Base-by-base conservation (phyloP, 2,113 vertebrate genomes). In the Pongo pygmaeus region DNA sequence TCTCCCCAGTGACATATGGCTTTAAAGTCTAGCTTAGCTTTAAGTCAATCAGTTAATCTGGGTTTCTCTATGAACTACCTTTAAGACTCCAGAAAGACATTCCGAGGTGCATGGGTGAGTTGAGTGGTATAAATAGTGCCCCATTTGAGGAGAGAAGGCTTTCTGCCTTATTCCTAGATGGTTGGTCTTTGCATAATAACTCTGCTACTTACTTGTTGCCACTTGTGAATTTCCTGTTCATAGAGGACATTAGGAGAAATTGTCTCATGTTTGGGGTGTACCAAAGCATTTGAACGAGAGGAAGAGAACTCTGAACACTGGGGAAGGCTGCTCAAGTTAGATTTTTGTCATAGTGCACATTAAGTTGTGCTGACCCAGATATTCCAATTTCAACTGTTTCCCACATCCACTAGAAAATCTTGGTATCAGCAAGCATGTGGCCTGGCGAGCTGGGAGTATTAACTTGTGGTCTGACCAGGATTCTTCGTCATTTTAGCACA, bases 341-440 rank as follows among this genome's bases (percentile, higher is more conserved):
- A 96, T 80, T 94, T 98, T 94, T 96, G 89, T 97, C 89, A 79
- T 80, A 70, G 75, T 57, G 59, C 79, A 94, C 75, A 97, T 89
- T 89, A 96, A 95, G 52, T 94, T 88, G 67, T 94, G 97, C 95
- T 97, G 97, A 97, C 94, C 83, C 80, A 96, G 74, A 95, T 93
- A 94, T 93, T 96, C 89, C 64, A 84, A 91, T 87, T 86, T 94
- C 88, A 91, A 83, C 93, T 90, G 52, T 91, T 97, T 97, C 89
- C 96, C 94, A 96, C 93, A 96, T 55, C 40, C 89, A 40, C n/a
- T 64, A 85, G 70, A 96, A 98, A 97, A 93, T 23, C 92, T 93
- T 97, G 88, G 50, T 78, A 94, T 97, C 97, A 98, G 96, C 98
- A 97, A 89, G 81, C 61, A 43, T 95, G 96, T 94, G 96, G 98